Percentiles rank a stretch among this genome's conserved stretches.
phyloP scores from a whole-genome alignment of 1,140 invertebrate species.

The Microplitis mediator region DNA sequence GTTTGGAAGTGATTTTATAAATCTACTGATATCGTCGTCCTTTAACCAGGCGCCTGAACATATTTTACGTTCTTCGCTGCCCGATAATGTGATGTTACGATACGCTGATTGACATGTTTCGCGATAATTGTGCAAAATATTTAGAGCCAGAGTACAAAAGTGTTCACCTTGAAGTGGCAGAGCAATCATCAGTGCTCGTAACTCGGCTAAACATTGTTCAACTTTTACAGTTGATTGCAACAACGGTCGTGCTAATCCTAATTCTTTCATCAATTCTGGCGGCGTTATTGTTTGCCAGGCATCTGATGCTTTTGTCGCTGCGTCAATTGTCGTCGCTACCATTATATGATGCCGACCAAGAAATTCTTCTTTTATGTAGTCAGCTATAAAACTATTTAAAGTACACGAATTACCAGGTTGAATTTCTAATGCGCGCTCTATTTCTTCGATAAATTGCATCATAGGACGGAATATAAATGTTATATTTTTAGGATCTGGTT shows the following conservation, averaged over 20 bases:
- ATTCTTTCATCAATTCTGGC: slow-evolving; percentile 69
- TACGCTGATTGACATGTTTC: slow-evolving; percentile 80
- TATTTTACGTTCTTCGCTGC: slow-evolving; percentile 78
- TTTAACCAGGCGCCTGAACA: slow-evolving; percentile 91
- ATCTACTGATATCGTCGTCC: slow-evolving; percentile 92
- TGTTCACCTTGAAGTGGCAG: slow-evolving; percentile 75
- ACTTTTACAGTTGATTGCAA: slow-evolving; percentile 75
- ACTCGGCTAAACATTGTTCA: slow-evolving; percentile 72
- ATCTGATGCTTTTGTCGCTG: slow-evolving; percentile 75
- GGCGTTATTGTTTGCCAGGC: slow-evolving; percentile 74
- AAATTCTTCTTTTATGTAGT: slow-evolving; percentile 77
- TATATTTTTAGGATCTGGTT: slow-evolving; percentile 77
- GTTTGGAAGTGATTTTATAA: slow-evolving; percentile 84
- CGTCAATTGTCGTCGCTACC: slow-evolving; percentile 68
- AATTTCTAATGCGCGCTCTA: slow-evolving; percentile 72
- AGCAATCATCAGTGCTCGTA: slow-evolving; percentile 72
- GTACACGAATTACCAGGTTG: slow-evolving; percentile 71
- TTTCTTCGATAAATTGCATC: slow-evolving; percentile 77
- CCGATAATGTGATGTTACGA: slow-evolving; percentile 78
- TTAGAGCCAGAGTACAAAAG: slow-evolving; percentile 73
- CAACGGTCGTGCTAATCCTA: slow-evolving; percentile 71
- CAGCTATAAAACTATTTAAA: slow-evolving; percentile 75
- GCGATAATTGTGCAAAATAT: slow-evolving; percentile 73
- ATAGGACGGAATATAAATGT: slow-evolving; percentile 77
- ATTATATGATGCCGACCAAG: slow-evolving; percentile 67